Evolutionary conservation across 2,797 vertebrate species (phyloP).

Genomic region (Erpetoichthys calabaricus): DNA sequence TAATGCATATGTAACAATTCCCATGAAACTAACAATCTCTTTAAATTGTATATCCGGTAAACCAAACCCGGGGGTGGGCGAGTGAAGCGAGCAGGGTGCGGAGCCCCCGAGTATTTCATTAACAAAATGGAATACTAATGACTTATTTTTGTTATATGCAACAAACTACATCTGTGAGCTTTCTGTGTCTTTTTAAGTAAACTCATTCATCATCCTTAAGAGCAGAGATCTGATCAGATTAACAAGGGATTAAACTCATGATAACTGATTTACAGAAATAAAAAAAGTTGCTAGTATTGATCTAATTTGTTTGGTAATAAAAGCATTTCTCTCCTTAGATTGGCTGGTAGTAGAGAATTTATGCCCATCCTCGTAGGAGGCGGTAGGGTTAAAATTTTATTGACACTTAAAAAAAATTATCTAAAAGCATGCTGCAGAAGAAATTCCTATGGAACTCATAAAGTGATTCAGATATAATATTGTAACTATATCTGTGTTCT

Average conservation of each 20-base stretch:
- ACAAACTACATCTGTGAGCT: no score
- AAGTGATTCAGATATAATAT: no score
- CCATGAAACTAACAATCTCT: no score
- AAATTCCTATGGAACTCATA: conserved; percentile 21
- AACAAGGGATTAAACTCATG: conserved; percentile 11
- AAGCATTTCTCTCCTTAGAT: conserved; percentile 17
- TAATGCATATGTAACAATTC: no score
- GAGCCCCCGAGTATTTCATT: no score
- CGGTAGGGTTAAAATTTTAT: conserved; percentile 13
- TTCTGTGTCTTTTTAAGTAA: no score
- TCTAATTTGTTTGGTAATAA: conserved; percentile 24
- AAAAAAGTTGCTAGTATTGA: conserved; percentile 18
- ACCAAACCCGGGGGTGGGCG: no score
- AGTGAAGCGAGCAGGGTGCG: no score
- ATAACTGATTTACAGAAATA: conserved; percentile 20
- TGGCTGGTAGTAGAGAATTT: conserved; percentile 16
- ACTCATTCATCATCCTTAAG: neutral
- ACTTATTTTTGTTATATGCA: no score
- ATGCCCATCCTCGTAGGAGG: conserved; percentile 17
- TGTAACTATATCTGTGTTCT: no score
- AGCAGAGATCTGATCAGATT: conserved; percentile 13
- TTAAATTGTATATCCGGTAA: no score
- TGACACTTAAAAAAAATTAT: conserved; percentile 33
- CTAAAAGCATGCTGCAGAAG: conserved; percentile 30
- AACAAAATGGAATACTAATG: no score